Evolutionary conservation across 2,113 vertebrate genomes (phyloP), one percentile per base, ranked within the genome.

Genomic region (Sylvietta virens): DNA sequence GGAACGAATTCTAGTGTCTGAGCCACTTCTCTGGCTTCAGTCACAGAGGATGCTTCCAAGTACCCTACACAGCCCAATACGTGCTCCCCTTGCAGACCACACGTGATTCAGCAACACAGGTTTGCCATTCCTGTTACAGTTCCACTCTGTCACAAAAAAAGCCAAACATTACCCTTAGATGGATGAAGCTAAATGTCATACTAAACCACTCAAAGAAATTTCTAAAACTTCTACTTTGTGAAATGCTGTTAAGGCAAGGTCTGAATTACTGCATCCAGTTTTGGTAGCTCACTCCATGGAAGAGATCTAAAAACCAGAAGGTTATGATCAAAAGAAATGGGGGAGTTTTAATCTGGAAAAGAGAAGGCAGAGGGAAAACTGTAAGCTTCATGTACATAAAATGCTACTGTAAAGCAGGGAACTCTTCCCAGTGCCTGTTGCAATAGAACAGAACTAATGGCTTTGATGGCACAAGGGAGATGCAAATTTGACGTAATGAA

Each of bases 261-360:
- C 61, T 88, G 50, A 78, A 82, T 88, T 85, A 85, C 39, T 57
- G 40, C 33, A 85, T 60, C 22, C 40, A 56, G 26, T 57, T 81
- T 81, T 58, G 20, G 26, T 56, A 80, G 58, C 15, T 35, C 61
- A 31, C 53, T 88, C 94, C 58, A 93, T 73, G 88, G 64, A 86
- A 88, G 39, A 80, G 56, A 88, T 50, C 26, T 39, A 80, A 50
- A 73, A 27, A 70, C 90, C 24, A 87, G 48, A 8, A 72, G n/a
- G 45, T 50, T 86, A 79, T 39, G 40, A 92, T 88, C 66, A 94
- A 92, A 97, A n/a, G 62, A 65, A 62, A 61, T 53, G 64, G 66
- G 22, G 39, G 54, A 93, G 45, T 93, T 88, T 88, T 90, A 80
- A 92, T 80, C 53, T 80, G 54, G n/a, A 79, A 90, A 87, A 85